Base-by-base conservation (phyloP, 1,140 invertebrate genomes). In the Listronotus oregonensis region DNA sequence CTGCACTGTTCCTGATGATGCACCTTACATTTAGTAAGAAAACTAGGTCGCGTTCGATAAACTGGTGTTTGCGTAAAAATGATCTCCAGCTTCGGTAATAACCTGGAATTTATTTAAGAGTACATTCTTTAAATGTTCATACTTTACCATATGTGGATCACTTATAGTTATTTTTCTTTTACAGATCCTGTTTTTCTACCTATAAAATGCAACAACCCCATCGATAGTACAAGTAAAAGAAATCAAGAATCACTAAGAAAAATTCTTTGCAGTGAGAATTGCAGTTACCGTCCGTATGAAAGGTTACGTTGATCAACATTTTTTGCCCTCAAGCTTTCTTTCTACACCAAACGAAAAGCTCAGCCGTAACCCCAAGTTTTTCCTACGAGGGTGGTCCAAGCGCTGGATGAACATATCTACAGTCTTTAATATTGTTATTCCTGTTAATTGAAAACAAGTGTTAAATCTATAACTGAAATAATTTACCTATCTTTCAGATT, bases 361-460 rank as follows among this genome's bases (percentile, higher is more conserved):
- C 7, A 62, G 72, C 31, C 66, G 66, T 62, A 71, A 75, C 58
- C 73, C 73, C 12, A 67, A 67, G 57, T 64, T 69, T 67, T 68
- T 56, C 49, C 52, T 74, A 10, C 65, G 72, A 47, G 61, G 66
- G 37, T 74, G 73, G 73, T 72, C 68, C 9, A 73, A 75, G 42
- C 73, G 71, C 31, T 73, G 73, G 73, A 70, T 70, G 65, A 66
- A 68, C 31, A 68, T 59, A 49, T 44, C 10, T n/a, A 60, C 60
- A 15, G 49, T 21, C 31, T 61, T 43, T 40, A 62, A 15, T 55
- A 43, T n/a, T n/a, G n/a, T n/a, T n/a, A n/a, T 58, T 42, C 62
- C 67, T 14, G 37, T 68, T 46, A 65, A 68, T 68, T 68, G 62
- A 68, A 27, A 5, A 27, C 21, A 5, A 3, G 5, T 3, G 2